Evolutionary conservation across 2,113 vertebrate genomes (phyloP).

Genomic region (Pelecanus crispus): DNA sequence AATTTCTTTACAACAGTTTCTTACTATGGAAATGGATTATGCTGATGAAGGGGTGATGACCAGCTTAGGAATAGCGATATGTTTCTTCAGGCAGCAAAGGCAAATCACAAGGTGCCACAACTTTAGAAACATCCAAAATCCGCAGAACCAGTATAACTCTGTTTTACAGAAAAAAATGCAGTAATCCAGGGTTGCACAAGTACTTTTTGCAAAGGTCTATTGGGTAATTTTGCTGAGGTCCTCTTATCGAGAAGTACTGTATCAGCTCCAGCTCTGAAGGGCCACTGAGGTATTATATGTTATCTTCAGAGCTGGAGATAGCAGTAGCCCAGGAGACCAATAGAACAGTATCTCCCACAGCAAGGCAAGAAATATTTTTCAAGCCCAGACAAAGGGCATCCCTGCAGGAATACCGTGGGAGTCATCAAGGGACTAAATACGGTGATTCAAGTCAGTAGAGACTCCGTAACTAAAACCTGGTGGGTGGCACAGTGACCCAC

Average conservation of each 20-base stretch:
- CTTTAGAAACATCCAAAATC: background rate
- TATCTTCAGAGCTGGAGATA: background rate
- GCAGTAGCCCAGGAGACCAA: background rate
- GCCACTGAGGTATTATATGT: background rate
- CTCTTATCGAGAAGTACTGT: background rate
- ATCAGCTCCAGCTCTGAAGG: background rate
- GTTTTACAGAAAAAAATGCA: background rate
- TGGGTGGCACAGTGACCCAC: background rate
- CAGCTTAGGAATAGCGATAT: background rate
- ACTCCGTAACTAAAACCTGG: background rate
- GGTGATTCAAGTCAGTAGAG: background rate
- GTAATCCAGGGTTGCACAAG: background rate
- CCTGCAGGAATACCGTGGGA: background rate
- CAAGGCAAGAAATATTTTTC: background rate
- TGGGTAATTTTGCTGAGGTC: background rate
- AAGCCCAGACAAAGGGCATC: background rate
- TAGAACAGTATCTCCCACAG: background rate
- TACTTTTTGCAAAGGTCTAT: background rate
- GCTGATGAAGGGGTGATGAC: slow-evolving; percentile 34
- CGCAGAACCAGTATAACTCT: background rate
- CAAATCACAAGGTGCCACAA: slow-evolving; percentile 3
- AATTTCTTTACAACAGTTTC: slow-evolving; percentile 24
- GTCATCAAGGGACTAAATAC: background rate
- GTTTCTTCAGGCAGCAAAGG: slow-evolving; percentile 35
- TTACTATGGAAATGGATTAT: slow-evolving; percentile 20